These are phyloP conservation scores for Portevinia maculata DNA, from an alignment of 2,888 invertebrate genomes.

Conservation along the genomic window DNA sequence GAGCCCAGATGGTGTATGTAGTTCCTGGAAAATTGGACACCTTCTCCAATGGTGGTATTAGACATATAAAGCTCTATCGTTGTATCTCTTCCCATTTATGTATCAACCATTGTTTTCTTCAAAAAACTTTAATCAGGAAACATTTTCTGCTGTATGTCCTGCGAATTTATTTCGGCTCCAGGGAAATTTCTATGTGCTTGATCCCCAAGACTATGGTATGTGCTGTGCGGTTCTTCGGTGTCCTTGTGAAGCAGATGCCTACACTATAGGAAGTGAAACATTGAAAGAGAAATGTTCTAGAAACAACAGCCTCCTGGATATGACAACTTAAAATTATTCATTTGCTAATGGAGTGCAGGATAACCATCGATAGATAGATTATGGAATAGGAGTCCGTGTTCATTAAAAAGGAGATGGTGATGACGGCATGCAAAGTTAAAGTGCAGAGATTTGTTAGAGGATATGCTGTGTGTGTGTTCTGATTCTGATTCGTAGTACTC, in stretches of 20 bases:
- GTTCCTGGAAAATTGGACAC: conserved; percentile 37
- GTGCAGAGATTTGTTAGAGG: conserved; percentile 11
- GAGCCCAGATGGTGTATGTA: conserved; percentile 8
- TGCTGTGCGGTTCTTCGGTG: neutral
- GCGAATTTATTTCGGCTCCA: conserved; percentile 24
- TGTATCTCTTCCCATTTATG: too few species aligned
- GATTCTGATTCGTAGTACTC: conserved; percentile 17
- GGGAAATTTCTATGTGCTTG: conserved; percentile 45
- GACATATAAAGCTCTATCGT: neutral
- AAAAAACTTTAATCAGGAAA: conserved; percentile 54
- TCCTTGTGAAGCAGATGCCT: neutral
- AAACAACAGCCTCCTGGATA: conserved; percentile 5
- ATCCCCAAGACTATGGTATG: conserved; percentile 38
- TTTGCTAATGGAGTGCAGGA: conserved; percentile 68
- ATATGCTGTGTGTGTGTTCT: conserved; percentile 1
- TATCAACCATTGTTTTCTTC: conserved; percentile 27
- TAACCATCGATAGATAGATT: conserved; percentile 44
- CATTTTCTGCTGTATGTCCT: conserved; percentile 12
- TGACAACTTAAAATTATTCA: conserved; percentile 58
- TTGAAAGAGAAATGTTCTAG: too few species aligned
- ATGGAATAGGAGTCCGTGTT: conserved; percentile 13
- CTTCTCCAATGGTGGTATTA: conserved; percentile 4
- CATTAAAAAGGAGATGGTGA: conserved; percentile 17
- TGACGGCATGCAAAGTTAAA: conserved; percentile 45
- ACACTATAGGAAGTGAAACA: too few species aligned